A percentile compares a stretch with the other conserved stretches of the same genome.
phyloP scores from a whole-genome alignment of 2,797 vertebrate genomes.

The Denticeps clupeoides region DNA sequence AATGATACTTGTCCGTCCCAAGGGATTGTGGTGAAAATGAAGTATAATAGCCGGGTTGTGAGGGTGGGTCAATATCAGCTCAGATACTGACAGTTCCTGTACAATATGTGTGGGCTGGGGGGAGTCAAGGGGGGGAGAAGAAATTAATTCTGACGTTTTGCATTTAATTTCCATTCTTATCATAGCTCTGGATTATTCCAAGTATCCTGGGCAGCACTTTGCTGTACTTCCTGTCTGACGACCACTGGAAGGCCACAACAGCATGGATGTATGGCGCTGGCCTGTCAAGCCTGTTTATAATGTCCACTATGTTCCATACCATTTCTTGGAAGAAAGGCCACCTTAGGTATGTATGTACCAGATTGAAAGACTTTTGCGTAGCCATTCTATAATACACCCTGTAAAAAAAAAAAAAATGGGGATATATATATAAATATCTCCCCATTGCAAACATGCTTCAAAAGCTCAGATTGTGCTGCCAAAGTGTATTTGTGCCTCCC shows the following conservation, averaged over 20 bases:
- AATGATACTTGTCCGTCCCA: slow-evolving; percentile 10
- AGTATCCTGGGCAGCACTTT: slow-evolving; percentile 83
- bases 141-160: no score
- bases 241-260: slow-evolving; percentile 73
- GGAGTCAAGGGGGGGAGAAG: no score
- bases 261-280: slow-evolving; percentile 74
- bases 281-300: slow-evolving; percentile 81
- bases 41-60: neutral
- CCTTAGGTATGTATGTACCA: slow-evolving; percentile 67
- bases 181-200: slow-evolving; percentile 83
- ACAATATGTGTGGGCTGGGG: no score
- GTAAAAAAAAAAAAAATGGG: no score
- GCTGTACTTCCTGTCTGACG: slow-evolving; percentile 79
- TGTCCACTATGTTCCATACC: slow-evolving; percentile 87
- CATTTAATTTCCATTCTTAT: slow-evolving; percentile 3
- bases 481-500: no score
- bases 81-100: neutral
- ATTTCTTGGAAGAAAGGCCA: slow-evolving; percentile 93
- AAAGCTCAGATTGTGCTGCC: no score
- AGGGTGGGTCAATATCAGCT: no score
- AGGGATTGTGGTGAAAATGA: neutral
- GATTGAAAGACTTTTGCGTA: neutral
- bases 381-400: neutral
- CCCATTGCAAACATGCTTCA: no score
- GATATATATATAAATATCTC: no score